Base-by-base conservation (phyloP, 2,797 vertebrate species). In the Tachyglossus aculeatus region DNA sequence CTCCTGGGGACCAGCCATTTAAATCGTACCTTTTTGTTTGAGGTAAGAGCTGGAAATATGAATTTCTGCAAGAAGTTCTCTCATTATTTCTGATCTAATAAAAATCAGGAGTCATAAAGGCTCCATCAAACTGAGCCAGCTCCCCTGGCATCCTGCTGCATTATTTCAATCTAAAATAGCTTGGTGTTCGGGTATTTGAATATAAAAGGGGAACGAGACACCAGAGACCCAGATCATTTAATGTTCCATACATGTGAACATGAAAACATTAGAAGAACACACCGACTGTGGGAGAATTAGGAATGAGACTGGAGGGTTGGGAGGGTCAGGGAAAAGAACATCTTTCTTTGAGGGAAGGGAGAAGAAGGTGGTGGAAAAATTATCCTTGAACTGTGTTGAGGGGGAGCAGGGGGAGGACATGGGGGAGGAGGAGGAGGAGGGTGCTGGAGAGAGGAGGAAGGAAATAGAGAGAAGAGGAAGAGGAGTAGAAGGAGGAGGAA, bases 141-240 rank as follows among this genome's bases (percentile, higher is more conserved):
- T 78, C 74, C 51, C 67, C 48, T 56, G 24, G 0, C 67, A 67
- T 37, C 60, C 53, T 45, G 39, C 50, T 70, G 78, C 71, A 59
- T 76, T 74, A 81, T 57, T 67, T 82, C 73, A 80, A 85, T 74
- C 71, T 78, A 71, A 67, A 73, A 74, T 80, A 71, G 66, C 82
- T 82, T 83, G 83, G 76, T 78, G 69, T 80, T 76, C 80, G 78
- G 80, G 64, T 55, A 78, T 74, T 76, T 41, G 45, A 81, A 71
- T 77, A 76, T 76, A 83, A 80, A 83, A 78, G 45, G 67, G 60
- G 64, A 76, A 80, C 82, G 81, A 80, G 63, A 80, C 85, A 85
- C 74, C 74, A 59, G 54, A 78, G 74, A 69, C 68, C 59, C 55
- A 64, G 71, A 74, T 82, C 64, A 80, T 68, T 76, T 74, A 74